phyloP scores from a whole-genome alignment of 2,888 invertebrate species.

The Nephrotoma guestfalica region DNA sequence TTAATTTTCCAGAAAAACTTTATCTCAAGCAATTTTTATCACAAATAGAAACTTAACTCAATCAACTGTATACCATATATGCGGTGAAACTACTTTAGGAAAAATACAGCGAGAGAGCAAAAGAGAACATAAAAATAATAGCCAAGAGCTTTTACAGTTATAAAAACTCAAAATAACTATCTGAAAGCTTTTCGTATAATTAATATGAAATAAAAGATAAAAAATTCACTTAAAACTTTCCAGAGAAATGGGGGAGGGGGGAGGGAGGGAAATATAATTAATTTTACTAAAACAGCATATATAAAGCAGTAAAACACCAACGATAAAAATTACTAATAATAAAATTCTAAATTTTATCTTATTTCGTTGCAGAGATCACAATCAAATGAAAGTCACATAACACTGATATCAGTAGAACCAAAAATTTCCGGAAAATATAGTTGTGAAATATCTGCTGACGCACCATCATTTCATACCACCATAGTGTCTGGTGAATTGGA shows the following conservation, averaged over 20 bases:
- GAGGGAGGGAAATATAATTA: background rate
- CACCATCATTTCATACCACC: slow-evolving; percentile 15
- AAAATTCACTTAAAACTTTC: background rate
- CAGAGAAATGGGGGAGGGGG: too few relatives aligned
- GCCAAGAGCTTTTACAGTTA: too few relatives aligned
- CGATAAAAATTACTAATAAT: background rate
- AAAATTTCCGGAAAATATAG: slow-evolving; percentile 13
- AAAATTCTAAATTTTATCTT: slow-evolving; percentile 10
- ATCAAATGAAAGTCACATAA: slow-evolving; percentile 14
- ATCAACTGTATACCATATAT: too few relatives aligned
- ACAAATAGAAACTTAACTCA: too few relatives aligned
- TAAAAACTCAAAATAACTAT: too few relatives aligned
- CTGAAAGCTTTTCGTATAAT: background rate
- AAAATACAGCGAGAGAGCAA: too few relatives aligned
- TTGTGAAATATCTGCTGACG: slow-evolving; percentile 15
- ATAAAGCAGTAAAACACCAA: background rate
- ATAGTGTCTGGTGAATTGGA: slow-evolving; percentile 14
- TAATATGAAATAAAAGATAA: background rate
- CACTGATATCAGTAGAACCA: slow-evolving; percentile 13
- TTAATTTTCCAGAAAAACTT: too few relatives aligned
- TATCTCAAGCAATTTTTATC: too few relatives aligned
- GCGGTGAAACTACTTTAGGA: too few relatives aligned
- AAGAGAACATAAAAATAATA: too few relatives aligned
- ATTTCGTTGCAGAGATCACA: slow-evolving; percentile 10
- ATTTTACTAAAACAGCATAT: background rate